Evolutionary conservation across 2,888 invertebrate species (phyloP).

Genomic region (Netelia fuscicornis): DNA sequence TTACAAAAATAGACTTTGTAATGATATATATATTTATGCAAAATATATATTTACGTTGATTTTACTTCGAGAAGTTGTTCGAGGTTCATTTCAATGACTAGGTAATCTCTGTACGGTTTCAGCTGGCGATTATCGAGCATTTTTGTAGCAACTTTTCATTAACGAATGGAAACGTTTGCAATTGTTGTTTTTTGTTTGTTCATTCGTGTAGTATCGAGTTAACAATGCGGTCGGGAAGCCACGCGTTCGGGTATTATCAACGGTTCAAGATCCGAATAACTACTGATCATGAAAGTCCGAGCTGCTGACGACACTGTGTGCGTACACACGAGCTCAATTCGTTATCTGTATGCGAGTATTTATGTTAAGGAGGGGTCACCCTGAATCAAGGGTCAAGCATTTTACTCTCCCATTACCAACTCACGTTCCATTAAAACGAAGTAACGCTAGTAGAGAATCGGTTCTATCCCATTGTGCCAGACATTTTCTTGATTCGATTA

Average conservation of each 20-base stretch:
- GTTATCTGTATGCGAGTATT: slow-evolving; percentile 61
- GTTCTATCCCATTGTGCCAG: background rate
- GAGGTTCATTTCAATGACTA: slow-evolving; percentile 77
- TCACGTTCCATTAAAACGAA: slow-evolving; percentile 53
- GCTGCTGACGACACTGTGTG: slow-evolving; percentile 5
- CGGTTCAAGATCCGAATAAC: slow-evolving; percentile 44
- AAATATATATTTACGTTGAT: slow-evolving; percentile 71
- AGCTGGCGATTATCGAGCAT: slow-evolving; percentile 56
- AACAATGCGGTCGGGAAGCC: background rate
- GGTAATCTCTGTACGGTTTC: slow-evolving; percentile 71
- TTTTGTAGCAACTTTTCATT: slow-evolving; percentile 35
- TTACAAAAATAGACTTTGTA: slow-evolving; percentile 37
- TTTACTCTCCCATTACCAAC: slow-evolving; percentile 43
- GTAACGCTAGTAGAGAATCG: slow-evolving; percentile 26
- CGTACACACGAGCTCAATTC: slow-evolving; percentile 33
- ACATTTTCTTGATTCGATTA: background rate
- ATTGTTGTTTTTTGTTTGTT: background rate
- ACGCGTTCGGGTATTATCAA: slow-evolving; percentile 34
- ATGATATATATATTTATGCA: background rate
- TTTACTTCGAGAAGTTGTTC: slow-evolving; percentile 76
- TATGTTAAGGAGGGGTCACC: slow-evolving; percentile 60
- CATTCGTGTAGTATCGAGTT: background rate
- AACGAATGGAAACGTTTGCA: slow-evolving; percentile 2
- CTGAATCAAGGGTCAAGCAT: slow-evolving; percentile 69
- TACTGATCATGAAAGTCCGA: slow-evolving; percentile 40